Evolutionary conservation across 2,113 vertebrate species (phyloP), one percentile per base, ranked within the genome.

Genomic region (Neomonachus schauinslandi): DNA sequence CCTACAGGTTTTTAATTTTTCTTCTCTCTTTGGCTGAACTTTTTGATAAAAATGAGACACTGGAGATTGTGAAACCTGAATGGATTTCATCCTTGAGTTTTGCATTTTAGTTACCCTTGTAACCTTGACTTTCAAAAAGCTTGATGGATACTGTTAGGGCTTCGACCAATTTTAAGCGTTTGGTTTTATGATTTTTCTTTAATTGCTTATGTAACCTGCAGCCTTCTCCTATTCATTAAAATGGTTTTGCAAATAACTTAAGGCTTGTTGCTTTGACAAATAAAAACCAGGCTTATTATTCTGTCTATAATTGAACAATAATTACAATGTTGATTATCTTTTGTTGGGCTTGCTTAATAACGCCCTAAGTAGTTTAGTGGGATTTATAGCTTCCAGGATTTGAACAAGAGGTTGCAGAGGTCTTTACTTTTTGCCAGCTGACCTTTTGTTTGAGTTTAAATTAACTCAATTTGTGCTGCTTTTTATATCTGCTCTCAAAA

Each of bases 351-450:
- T 96, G 85, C 95, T 95, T 97, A 97, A 98, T 95, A 97, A 97
- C 80, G 86, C 59, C 80, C 72, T 93, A 90, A 97, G 88, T 94
- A 59, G 36, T 97, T 98, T 55, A 95, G 55, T 69, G 88, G 96
- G 94, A 97, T 98, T 98, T 97, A 98, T 97, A 94, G 95, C 91
- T 97, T 97, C 94, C 96, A 98, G 88, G 88, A 97, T 95, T 97
- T 97, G 97, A 97, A 92, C 90, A 94, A 87, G 95, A 96, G 97
- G 97, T 96, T 95, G 96, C 1, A 85, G 59, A 81, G 95, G 96
- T 96, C 97, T 96, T 90, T 72, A 69, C 71, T 97, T 89, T 97
- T 88, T 90, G 80, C 95, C 90, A 98, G 15, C 80, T 97, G 95
- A 98, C 97, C 94, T 98, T 97, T 93, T 94, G 92, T 95, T 97